Conservation (phyloP, 2,797 vertebrate species). For the Neomorphus geoffroyi region DNA sequence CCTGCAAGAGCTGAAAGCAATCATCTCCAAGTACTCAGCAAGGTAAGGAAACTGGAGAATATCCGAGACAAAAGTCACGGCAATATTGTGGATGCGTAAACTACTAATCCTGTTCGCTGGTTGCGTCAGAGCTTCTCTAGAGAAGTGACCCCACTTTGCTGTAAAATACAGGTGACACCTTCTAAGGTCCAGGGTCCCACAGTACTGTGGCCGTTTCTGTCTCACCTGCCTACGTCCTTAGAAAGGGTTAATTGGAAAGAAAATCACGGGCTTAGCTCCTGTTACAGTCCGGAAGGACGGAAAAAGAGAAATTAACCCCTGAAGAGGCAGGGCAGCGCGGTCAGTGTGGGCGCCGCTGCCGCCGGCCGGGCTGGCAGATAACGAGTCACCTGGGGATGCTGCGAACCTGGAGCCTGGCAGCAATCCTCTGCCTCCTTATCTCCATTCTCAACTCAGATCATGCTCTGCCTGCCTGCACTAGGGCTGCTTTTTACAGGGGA, state of each 20-base stretch:
- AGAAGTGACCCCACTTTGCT: not conserved
- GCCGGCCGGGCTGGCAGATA: not conserved
- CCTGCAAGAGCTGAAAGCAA: constrained; percentile 84
- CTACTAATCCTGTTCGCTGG: not conserved
- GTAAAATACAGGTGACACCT: not conserved
- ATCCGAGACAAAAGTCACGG: not conserved
- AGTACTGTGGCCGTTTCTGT: not conserved
- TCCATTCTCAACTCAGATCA: not conserved
- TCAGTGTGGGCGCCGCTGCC: not conserved
- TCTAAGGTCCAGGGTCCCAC: not conserved
- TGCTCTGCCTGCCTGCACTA: not conserved
- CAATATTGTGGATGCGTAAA: not conserved
- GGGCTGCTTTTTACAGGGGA: not conserved
- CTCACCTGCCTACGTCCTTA: not conserved
- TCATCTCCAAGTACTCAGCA: constrained; percentile 84
- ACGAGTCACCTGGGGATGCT: not conserved
- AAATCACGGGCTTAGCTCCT: not conserved
- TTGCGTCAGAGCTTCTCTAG: not conserved
- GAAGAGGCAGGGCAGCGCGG: not conserved
- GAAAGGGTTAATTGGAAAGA: not conserved
- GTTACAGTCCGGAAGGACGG: not conserved
- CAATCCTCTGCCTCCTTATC: not conserved
- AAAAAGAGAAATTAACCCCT: not conserved
- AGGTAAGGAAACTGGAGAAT: constrained; percentile 75
- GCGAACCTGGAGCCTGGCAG: not conserved